These are phyloP conservation scores for Brachypalpus laphriformis DNA, from an alignment of 2,888 invertebrate genomes.

Conservation along the genomic window DNA sequence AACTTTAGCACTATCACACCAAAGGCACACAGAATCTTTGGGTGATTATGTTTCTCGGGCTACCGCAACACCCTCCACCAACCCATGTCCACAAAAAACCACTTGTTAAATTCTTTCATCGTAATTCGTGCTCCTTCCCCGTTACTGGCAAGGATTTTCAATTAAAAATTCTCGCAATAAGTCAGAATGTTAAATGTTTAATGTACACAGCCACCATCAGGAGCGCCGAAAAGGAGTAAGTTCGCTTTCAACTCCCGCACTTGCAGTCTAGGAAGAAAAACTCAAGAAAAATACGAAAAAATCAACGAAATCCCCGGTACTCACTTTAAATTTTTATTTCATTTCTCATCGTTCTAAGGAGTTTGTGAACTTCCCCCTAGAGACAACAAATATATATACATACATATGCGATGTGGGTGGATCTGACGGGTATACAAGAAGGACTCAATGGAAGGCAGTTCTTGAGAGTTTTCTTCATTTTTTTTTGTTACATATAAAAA, in stretches of 20 bases:
- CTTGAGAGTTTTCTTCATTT: background rate
- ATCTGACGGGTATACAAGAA: background rate
- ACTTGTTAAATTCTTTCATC: slow-evolving; percentile 71
- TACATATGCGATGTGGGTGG: background rate
- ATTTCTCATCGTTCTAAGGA: slow-evolving; percentile 25
- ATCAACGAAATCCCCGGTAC: slow-evolving; percentile 36
- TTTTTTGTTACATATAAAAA: background rate
- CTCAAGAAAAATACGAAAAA: slow-evolving; percentile 18
- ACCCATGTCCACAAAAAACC: slow-evolving; percentile 57
- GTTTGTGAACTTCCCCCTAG: slow-evolving; percentile 25
- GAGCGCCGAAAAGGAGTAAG: slow-evolving; percentile 7
- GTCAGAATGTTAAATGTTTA: slow-evolving; percentile 72
- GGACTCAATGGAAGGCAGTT: slow-evolving; percentile 1
- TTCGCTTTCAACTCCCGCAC: background rate
- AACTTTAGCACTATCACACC: slow-evolving; percentile 66
- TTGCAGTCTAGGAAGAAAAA: too few species aligned
- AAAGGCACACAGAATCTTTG: slow-evolving; percentile 26
- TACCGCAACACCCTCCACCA: background rate
- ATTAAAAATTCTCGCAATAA: slow-evolving; percentile 74
- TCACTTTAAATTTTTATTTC: slow-evolving; percentile 48
- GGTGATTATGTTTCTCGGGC: slow-evolving; percentile 52
- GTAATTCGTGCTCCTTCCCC: slow-evolving; percentile 8
- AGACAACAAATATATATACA: slow-evolving; percentile 24
- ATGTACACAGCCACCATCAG: slow-evolving; percentile 40
- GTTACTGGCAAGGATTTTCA: slow-evolving; percentile 62